These are phyloP conservation scores for Drosophila parabipectinata DNA, from an alignment of 1,140 invertebrate genomes.

Conservation along the genomic window DNA sequence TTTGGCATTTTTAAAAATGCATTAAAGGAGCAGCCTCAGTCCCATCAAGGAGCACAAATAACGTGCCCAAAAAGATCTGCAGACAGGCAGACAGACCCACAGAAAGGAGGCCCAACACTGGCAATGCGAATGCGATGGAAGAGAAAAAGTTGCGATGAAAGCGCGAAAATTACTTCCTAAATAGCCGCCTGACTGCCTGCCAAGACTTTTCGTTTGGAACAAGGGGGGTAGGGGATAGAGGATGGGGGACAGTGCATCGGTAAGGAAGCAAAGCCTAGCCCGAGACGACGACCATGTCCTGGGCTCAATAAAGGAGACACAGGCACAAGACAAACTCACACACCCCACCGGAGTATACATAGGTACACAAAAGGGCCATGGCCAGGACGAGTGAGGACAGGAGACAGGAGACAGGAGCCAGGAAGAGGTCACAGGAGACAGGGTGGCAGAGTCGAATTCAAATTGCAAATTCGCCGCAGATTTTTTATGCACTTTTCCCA, in stretches of 20 bases:
- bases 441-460: conserved; percentile 63
- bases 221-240: neutral
- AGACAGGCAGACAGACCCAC: conserved; percentile 43
- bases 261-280: conserved; percentile 22
- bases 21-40: conserved; percentile 59
- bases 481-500: conserved; percentile 80
- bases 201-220: conserved; percentile 53
- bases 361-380: conserved; percentile 10
- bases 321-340: conserved; percentile 20
- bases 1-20: conserved; percentile 81
- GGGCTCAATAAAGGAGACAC: conserved; percentile 73
- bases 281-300: conserved; percentile 56
- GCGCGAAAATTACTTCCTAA: conserved; percentile 81
- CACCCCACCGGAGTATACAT: conserved; percentile 10
- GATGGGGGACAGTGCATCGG: neutral
- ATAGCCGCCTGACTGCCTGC: conserved; percentile 79
- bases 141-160: conserved; percentile 71
- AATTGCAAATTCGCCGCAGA: conserved; percentile 80
- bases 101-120: neutral
- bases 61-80: conserved; percentile 74
- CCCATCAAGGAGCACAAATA: conserved; percentile 60
- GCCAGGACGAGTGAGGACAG: neutral
- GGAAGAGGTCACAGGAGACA: conserved; percentile 27
- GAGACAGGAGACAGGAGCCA: neutral
- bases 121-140: conserved; percentile 15